phyloP scores from a whole-genome alignment of 2,113 vertebrate species.

The Lethenteron camtschaticum region DNA sequence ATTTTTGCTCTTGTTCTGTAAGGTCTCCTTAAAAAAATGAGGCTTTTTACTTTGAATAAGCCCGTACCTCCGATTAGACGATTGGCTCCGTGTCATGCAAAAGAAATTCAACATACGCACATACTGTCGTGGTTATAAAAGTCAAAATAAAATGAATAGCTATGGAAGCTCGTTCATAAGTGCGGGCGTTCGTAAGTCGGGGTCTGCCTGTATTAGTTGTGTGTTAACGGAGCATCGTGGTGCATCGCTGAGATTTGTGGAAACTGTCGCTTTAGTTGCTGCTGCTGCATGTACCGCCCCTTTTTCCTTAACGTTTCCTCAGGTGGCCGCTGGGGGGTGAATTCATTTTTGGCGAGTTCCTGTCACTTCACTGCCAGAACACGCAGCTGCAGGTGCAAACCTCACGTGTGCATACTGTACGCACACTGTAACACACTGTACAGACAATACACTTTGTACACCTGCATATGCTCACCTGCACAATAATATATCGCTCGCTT shows the following conservation, averaged over 20 bases:
- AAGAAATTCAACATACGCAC: too few relatives aligned
- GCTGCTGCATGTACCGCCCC: neutral
- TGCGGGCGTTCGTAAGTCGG: neutral
- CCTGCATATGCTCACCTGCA: neutral
- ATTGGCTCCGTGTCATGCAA: too few relatives aligned
- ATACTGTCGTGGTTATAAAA: too few relatives aligned
- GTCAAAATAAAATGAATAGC: neutral
- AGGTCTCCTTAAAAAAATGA: too few relatives aligned
- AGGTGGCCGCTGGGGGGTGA: constrained; percentile 73
- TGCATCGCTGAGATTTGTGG: neutral
- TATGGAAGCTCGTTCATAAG: neutral
- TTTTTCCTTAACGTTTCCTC: constrained; percentile 25
- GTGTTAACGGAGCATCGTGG: neutral
- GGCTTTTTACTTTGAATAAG: too few relatives aligned
- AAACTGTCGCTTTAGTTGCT: neutral
- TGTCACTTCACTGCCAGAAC: constrained; percentile 82
- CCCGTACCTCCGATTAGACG: too few relatives aligned
- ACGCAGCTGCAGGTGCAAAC: constrained; percentile 51
- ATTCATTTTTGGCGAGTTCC: constrained; percentile 71
- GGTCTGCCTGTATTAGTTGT: neutral
- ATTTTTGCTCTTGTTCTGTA: too few relatives aligned
- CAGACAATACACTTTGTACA: neutral
- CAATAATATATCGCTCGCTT: neutral
- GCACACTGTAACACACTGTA: neutral
- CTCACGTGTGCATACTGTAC: too few relatives aligned